A percentile compares a stretch with the other conserved stretches of the same genome.
Conservation (phyloP, 2,113 vertebrate species). For the Lepisosteus osseus region DNA sequence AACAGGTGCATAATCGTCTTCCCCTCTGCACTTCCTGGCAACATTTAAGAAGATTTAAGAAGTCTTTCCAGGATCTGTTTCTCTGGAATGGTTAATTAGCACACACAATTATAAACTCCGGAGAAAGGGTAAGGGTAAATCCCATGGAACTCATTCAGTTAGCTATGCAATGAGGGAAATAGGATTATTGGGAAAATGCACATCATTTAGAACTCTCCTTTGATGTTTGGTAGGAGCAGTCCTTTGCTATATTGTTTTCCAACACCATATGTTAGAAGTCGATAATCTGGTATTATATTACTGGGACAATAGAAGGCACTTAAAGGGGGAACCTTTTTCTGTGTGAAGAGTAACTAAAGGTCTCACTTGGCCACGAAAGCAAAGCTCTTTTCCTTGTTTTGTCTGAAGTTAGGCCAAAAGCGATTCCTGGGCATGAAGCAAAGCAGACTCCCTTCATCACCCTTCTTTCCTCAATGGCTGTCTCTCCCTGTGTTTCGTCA, state of each 20-base stretch:
- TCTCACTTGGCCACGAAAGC: background rate
- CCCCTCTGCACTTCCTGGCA: too few relatives aligned
- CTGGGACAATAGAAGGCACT: slow-evolving; percentile 2
- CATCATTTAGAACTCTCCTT: slow-evolving; percentile 39
- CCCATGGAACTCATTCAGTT: slow-evolving; percentile 45
- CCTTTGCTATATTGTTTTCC: slow-evolving; percentile 19
- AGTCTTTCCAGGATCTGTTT: background rate
- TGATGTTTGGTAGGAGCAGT: slow-evolving; percentile 54
- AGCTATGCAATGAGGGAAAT: slow-evolving; percentile 44
- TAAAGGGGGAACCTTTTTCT: background rate
- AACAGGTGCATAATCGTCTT: too few relatives aligned
- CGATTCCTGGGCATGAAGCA: background rate
- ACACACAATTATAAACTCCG: slow-evolving; percentile 45
- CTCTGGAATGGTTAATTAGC: slow-evolving; percentile 42
- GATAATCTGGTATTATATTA: slow-evolving; percentile 29
- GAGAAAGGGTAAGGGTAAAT: slow-evolving; percentile 42
- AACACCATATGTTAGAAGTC: slow-evolving; percentile 27
- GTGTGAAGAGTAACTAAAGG: slow-evolving; percentile 9
- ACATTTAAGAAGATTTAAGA: background rate
- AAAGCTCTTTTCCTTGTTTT: background rate
- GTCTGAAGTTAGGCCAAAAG: background rate
- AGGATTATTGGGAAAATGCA: slow-evolving; percentile 32
- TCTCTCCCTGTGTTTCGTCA: background rate
- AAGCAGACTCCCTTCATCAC: background rate
- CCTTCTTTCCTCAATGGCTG: background rate